Base-by-base conservation (phyloP, 2,797 vertebrate genomes). In the Crenichthys baileyi region DNA sequence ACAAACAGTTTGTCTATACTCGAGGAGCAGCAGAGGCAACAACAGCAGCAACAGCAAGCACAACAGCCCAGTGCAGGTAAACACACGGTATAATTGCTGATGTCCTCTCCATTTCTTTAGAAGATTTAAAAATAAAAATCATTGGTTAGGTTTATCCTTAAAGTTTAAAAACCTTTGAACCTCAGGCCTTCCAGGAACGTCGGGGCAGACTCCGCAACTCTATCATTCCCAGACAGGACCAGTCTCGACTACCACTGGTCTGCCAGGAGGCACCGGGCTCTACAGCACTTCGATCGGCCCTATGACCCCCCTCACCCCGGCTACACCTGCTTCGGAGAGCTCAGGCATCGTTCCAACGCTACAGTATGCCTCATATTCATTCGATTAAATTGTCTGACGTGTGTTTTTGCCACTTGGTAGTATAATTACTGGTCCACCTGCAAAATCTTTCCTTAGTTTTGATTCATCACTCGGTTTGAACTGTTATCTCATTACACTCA, bases 261-360 rank as follows among this genome's bases (percentile, higher is more conserved):
- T 99, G 84, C 98, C 98, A 0, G 98, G 98, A 83, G 98, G 97
- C 87, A 98, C 98, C 0, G 97, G 98, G 0, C 94, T 98, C 12
- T 99, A 98, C 83, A 93, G 56, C 83, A 90, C 97, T 87, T 88
- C 98, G 63, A 29, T 97, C 93, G 98, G 98, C 0, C 98, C 98
- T 0, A 99, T 99, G 98, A 99, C 98, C 60, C 98, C 98, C 0
- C 95, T 98, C 89, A 98, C 98, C 72, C 98, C 98, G 0, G 96
- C 98, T 36, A 99, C 98, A 3, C 98, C 98, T 0, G 97, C 98
- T 0, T 99, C 98, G 0, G 98, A 99, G 94, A 99, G 97, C 93
- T 99, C 98, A 46, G 98, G 98, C 81, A 99, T 99, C 36, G 96
- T 99, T 48, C 98, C 98, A 0, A 98, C 99, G 91, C 95, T 99